A percentile compares a stretch with the other conserved stretches of the same genome.
These are phyloP conservation scores for Empis stercorea DNA, from an alignment of 2,888 invertebrate species.

Conservation along the genomic window DNA sequence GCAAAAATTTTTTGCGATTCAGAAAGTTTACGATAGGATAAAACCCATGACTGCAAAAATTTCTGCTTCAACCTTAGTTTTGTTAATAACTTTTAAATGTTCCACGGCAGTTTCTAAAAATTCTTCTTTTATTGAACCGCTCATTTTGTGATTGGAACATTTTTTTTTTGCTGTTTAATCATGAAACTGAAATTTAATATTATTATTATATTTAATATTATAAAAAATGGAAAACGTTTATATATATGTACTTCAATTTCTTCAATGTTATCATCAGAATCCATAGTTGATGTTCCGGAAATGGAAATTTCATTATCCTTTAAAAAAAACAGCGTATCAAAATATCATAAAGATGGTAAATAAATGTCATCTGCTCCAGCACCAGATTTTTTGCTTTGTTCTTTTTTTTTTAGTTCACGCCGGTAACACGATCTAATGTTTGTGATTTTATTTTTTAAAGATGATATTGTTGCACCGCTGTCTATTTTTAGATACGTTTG, in stretches of 20 bases:
- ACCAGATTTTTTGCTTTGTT: not conserved
- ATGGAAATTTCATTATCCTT: not conserved
- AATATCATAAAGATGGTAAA: not conserved
- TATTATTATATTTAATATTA: not conserved
- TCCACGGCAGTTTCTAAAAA: not conserved
- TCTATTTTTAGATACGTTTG: not conserved
- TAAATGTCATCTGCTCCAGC: not conserved
- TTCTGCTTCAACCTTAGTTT: not conserved
- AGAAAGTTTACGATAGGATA: no score
- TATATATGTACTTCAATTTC: not conserved
- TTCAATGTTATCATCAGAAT: not conserved
- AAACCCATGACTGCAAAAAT: no score
- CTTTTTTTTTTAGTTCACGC: not conserved
- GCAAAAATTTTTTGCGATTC: not conserved
- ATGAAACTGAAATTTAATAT: not conserved
- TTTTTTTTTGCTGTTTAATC: not conserved
- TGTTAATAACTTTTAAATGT: not conserved
- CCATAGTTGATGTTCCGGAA: not conserved
- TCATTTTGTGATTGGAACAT: not conserved
- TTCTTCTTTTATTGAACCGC: not conserved
- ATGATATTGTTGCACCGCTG: not conserved
- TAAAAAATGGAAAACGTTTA: not conserved
- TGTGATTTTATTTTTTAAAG: not conserved
- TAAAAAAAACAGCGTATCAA: not conserved
- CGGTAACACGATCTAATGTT: not conserved